These are phyloP conservation scores for Avahi laniger DNA, from an alignment of 2,797 vertebrate species.

Conservation along the genomic window DNA sequence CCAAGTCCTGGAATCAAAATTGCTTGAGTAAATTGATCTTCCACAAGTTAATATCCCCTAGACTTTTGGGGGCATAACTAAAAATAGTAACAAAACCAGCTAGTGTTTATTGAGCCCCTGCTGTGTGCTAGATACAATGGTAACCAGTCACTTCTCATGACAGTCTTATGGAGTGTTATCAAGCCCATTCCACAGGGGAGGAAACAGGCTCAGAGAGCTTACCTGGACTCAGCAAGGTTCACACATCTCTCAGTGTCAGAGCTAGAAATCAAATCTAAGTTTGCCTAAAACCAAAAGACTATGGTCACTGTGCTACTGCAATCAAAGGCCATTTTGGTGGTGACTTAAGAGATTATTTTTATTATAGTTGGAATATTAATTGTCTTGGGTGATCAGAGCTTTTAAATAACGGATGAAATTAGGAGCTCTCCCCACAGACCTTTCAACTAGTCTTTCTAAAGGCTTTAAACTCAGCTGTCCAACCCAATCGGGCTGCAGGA, in stretches of 20 bases:
- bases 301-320: neutral
- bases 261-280: neutral
- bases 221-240: neutral
- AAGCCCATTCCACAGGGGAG: neutral
- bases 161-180: neutral
- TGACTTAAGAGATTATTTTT: neutral
- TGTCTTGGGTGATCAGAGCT: neutral
- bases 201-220: neutral
- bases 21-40: neutral
- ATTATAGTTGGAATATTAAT: conserved; percentile 5
- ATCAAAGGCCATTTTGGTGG: neutral
- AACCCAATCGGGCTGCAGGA: fast-evolving
- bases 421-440: neutral
- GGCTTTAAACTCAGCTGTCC: neutral
- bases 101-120: neutral
- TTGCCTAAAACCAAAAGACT: neutral
- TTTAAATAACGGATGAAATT: neutral
- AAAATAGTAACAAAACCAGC: neutral
- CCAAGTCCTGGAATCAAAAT: neutral
- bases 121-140: neutral
- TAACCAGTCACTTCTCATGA: neutral
- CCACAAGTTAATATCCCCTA: neutral
- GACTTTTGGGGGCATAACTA: neutral
- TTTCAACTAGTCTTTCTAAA: neutral
- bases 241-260: neutral